Percentiles rank a stretch among this genome's conserved stretches.
Conservation (phyloP, 2,888 invertebrate species). For the Toxonevra muliebris region DNA sequence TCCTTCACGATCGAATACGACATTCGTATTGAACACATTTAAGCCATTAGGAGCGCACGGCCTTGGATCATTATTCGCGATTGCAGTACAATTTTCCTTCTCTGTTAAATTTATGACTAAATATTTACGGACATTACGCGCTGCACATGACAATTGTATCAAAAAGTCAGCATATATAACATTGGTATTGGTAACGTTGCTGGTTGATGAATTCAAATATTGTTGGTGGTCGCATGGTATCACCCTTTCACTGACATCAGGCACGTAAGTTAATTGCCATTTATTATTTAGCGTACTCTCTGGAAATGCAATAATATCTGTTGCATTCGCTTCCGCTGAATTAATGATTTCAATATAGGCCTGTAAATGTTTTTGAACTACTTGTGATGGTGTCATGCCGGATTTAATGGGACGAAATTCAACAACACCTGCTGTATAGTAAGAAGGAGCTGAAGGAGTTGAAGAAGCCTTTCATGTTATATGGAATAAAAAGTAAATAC, state of each 20-base stretch:
- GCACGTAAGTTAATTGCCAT: slow-evolving; percentile 57
- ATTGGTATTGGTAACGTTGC: not conserved
- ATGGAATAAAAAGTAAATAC: no score
- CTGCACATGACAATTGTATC: slow-evolving; percentile 69
- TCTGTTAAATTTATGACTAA: slow-evolving; percentile 69
- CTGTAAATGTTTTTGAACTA: slow-evolving; percentile 46
- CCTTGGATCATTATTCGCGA: slow-evolving; percentile 37
- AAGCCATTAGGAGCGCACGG: slow-evolving; percentile 52
- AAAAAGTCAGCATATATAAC: slow-evolving; percentile 44
- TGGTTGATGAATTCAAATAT: not conserved
- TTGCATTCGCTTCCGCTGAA: slow-evolving; percentile 53
- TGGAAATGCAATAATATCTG: slow-evolving; percentile 83
- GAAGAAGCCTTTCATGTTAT: no score
- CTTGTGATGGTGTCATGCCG: slow-evolving; percentile 50
- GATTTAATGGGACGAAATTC: slow-evolving; percentile 68
- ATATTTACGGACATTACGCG: slow-evolving; percentile 67
- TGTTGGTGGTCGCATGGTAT: slow-evolving; percentile 47
- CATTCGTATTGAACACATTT: slow-evolving; percentile 77
- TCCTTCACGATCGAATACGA: slow-evolving; percentile 80
- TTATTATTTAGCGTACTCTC: slow-evolving; percentile 69
- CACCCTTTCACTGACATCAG: slow-evolving; percentile 49
- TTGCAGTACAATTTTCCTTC: slow-evolving; percentile 66
- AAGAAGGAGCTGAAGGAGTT: no score
- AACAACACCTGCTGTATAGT: slow-evolving; percentile 72
- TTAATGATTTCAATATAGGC: slow-evolving; percentile 54